phyloP scores from a whole-genome alignment of 2,113 vertebrate genomes.

The Archocentrus centrarchus region DNA sequence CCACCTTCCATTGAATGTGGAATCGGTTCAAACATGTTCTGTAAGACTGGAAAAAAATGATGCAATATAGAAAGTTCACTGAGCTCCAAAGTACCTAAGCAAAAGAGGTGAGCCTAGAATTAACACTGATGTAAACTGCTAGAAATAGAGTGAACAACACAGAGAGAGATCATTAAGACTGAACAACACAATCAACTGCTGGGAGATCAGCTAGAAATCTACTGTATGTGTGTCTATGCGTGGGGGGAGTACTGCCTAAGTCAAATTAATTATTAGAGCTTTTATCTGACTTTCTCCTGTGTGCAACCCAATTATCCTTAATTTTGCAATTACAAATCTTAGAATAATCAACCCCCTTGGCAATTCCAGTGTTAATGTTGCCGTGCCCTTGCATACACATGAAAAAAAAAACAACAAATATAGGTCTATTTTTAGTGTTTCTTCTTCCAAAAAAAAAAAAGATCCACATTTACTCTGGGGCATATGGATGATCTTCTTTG shows the following conservation, averaged over 20 bases:
- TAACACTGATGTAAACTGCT: constrained; percentile 67
- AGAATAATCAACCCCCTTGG: constrained; percentile 73
- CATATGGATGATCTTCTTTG: constrained; percentile 74
- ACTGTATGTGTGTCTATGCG: constrained; percentile 20
- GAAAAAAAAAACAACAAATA: constrained; percentile 57
- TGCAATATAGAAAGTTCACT: constrained; percentile 61
- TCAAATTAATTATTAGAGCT: constrained; percentile 78
- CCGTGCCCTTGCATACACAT: constrained; percentile 61
- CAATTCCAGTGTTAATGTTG: constrained; percentile 74
- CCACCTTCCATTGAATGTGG: constrained; percentile 54
- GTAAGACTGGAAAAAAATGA: constrained; percentile 55
- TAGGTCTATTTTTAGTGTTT: constrained; percentile 69
- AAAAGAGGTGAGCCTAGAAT: constrained; percentile 48
- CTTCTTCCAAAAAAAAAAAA: constrained; percentile 35
- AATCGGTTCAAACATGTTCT: constrained; percentile 59
- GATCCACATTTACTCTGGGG: constrained; percentile 66
- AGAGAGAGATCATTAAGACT: constrained; percentile 59
- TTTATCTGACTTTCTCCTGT: constrained; percentile 73
- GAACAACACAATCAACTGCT: constrained; percentile 68
- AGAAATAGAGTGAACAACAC: constrained; percentile 70
- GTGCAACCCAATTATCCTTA: constrained; percentile 77
- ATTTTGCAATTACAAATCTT: constrained; percentile 77
- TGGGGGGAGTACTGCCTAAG: constrained; percentile 53
- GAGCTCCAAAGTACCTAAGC: constrained; percentile 16
- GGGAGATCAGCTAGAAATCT: constrained; percentile 53